A percentile compares a stretch with the other conserved stretches of the same genome.
Evolutionary conservation across 2,113 vertebrate genomes (phyloP).

Genomic region (Dasypus novemcinctus): DNA sequence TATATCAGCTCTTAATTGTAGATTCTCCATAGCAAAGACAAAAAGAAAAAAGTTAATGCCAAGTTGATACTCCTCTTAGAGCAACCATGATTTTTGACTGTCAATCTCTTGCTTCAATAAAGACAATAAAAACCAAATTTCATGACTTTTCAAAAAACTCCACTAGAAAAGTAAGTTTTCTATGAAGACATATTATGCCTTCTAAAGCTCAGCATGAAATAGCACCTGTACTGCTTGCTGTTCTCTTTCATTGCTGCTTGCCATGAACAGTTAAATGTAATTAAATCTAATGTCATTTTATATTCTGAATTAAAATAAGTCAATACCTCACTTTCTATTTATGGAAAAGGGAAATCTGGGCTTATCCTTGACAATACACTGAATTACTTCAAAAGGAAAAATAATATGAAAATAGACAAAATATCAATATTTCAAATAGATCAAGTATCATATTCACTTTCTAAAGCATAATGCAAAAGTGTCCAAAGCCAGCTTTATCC

Average conservation of each 20-base stretch:
- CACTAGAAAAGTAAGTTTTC: slow-evolving; percentile 16
- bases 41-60: slow-evolving; percentile 32
- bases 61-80: not conserved
- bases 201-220: slow-evolving; percentile 11
- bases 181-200: not conserved
- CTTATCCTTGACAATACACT: not conserved
- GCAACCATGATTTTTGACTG: not conserved
- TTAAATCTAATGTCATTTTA: not conserved
- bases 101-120: not conserved
- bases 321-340: slow-evolving; percentile 2
- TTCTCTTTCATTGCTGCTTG: not conserved
- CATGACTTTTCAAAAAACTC: not conserved
- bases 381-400: slow-evolving; percentile 24
- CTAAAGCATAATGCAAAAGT: slow-evolving; percentile 22
- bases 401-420: slow-evolving; percentile 6
- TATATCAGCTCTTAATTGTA: not conserved
- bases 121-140: slow-evolving; percentile 26
- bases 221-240: not conserved
- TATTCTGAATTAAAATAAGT: not conserved
- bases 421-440: not conserved
- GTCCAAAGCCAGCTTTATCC: not conserved
- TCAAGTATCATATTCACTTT: not conserved
- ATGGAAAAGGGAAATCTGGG: slow-evolving; percentile 29
- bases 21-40: not conserved
- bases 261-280: not conserved